Base-by-base conservation (phyloP, 2,888 invertebrate species). In the Thymelicus sylvestris region DNA sequence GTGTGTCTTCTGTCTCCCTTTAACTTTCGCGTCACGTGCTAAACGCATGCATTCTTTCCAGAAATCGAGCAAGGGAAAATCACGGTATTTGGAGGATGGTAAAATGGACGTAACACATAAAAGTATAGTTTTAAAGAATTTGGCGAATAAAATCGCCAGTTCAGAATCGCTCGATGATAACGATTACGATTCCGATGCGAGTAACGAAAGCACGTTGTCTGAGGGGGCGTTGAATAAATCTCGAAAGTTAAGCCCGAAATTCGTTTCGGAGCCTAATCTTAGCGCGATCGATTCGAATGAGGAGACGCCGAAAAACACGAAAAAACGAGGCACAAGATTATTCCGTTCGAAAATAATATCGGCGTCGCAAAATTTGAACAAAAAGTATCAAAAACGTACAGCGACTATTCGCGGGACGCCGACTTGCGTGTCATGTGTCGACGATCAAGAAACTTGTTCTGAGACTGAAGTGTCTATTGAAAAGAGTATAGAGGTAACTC, bases 231-330 rank as follows among this genome's bases (percentile, higher is more conserved):
- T 92, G 15, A 89, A 83, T 39, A 83, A 78, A 75, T 88, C 91
- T 0, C 80, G 82, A 47, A 93, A 90, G 80, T 68, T 81, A 5
- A 94, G 94, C 70, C 94, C 94, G 0, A 94, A 93, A 77, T 94
- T 94, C 77, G 93, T 91, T 0, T 94, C 94, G 0, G 94, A 94
- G 75, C 94, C 94, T 0, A 94, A 94, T 76, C 77, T 94, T 39
- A 94, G 93, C 72, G 80, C 84, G 10, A 55, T 94, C 55, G 93
- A 92, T 52, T 60, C 81, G 0, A 77, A 77, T 44, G 91, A 89
- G 4, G 92, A 90, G 74, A 93, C 94, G 3, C 93, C 93, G 0
- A 94, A 93, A 73, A 92, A 90, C 61, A 82, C 87, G 0, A 93
- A 92, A 75, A 91, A 90, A 74, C 79, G 83, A 2, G 83, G 83